These are phyloP conservation scores for Calameuta pallipes DNA, from an alignment of 2,888 invertebrate species.

Conservation along the genomic window DNA sequence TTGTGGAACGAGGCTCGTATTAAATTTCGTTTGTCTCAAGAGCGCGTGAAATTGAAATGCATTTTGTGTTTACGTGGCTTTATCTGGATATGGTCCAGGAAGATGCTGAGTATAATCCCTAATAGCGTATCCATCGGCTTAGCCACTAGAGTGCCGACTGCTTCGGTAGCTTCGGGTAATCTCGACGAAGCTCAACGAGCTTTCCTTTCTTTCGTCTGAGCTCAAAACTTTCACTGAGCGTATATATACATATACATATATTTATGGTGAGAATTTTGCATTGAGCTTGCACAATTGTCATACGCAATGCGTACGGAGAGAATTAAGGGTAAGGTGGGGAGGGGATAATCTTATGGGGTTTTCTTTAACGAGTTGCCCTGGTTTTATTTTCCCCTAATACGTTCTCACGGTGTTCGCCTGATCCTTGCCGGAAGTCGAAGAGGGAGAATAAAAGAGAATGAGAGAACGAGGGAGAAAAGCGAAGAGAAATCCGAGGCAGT, in stretches of 20 bases:
- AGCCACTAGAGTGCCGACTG: neutral
- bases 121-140: neutral
- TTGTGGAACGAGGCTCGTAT: neutral
- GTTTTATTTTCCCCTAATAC: neutral
- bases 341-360: neutral
- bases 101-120: neutral
- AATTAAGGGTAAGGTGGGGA: neutral
- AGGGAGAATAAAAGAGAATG: neutral
- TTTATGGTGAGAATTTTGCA: neutral
- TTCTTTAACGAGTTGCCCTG: neutral
- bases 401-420: neutral
- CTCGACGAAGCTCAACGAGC: neutral
- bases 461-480: neutral
- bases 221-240: neutral
- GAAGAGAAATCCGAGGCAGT: neutral
- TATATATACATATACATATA: neutral
- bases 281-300: neutral
- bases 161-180: neutral
- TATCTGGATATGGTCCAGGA: neutral
- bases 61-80: neutral
- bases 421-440: neutral
- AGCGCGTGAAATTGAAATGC: neutral
- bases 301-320: neutral
- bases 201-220: neutral
- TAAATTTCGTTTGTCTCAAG: neutral